Percentiles rank a stretch among this genome's conserved stretches.
These are phyloP conservation scores for Phodopus roborovskii DNA, from an alignment of 2,113 vertebrate species.

Conservation along the genomic window DNA sequence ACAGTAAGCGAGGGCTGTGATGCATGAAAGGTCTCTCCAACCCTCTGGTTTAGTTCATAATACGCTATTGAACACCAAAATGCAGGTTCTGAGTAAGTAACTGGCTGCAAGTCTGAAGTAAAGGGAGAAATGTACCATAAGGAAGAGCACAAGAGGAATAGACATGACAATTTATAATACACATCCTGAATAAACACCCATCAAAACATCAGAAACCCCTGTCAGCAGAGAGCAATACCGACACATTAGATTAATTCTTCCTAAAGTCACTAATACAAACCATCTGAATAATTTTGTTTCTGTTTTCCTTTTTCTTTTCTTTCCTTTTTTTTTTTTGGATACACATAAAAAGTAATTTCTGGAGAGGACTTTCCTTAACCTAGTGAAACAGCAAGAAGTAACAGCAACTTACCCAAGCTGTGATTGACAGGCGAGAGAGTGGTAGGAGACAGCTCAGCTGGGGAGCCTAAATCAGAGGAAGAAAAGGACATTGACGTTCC, in stretches of 20 bases:
- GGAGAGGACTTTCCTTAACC: background rate
- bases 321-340: slow-evolving; percentile 41
- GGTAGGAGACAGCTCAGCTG: slow-evolving; percentile 97
- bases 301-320: too few relatives aligned
- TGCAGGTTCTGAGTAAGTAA: slow-evolving; percentile 97
- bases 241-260: background rate
- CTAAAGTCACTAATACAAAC: background rate
- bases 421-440: slow-evolving; percentile 97
- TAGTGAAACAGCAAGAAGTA: background rate
- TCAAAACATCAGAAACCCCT: slow-evolving; percentile 6
- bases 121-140: background rate
- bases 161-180: background rate
- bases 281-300: background rate
- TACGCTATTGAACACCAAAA: slow-evolving; percentile 99
- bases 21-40: slow-evolving; percentile 98
- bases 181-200: background rate
- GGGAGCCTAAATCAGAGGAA: slow-evolving; percentile 91
- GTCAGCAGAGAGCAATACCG: background rate
- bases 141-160: background rate
- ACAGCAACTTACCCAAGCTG: slow-evolving; percentile 91
- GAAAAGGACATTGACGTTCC: slow-evolving; percentile 43
- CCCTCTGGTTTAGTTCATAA: slow-evolving; percentile 98
- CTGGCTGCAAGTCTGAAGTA: slow-evolving; percentile 94
- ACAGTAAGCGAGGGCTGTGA: slow-evolving; percentile 98
- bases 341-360: slow-evolving; percentile 2